A percentile compares a stretch with the other conserved stretches of the same genome.
Evolutionary conservation across 2,888 invertebrate species (phyloP).

Genomic region (Aleiodes testaceus): DNA sequence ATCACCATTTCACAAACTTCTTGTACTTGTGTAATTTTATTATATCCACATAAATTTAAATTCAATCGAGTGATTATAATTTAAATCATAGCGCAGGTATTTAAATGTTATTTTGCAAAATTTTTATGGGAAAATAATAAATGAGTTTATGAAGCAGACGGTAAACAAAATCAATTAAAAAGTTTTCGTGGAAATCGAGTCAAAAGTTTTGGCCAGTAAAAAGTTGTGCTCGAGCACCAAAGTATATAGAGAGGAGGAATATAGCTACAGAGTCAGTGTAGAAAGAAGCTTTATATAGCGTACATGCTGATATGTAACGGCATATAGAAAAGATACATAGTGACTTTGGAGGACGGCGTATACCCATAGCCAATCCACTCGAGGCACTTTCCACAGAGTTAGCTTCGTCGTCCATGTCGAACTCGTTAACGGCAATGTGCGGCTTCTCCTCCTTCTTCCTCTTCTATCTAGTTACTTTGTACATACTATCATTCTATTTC

Average conservation of each 20-base stretch:
- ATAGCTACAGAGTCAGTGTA: not conserved
- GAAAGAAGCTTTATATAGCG: conserved; percentile 22
- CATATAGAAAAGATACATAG: conserved; percentile 33
- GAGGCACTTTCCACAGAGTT: conserved; percentile 26
- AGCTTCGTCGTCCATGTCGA: conserved; percentile 60
- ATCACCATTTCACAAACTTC: not conserved
- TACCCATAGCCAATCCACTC: conserved; percentile 27
- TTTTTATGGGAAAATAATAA: not conserved
- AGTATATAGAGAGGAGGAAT: conserved; percentile 13
- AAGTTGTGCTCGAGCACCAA: conserved; percentile 12
- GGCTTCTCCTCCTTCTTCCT: conserved; percentile 10
- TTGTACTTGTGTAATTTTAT: conserved; percentile 10
- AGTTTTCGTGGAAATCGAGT: conserved; percentile 11
- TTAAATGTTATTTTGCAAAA: not conserved
- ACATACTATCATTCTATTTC: conserved; percentile 32
- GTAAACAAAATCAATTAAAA: conserved; percentile 34
- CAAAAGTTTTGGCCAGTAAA: conserved; percentile 5
- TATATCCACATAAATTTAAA: too few relatives aligned
- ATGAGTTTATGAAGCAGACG: conserved; percentile 31
- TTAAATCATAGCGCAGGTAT: too few relatives aligned
- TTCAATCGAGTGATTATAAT: too few relatives aligned
- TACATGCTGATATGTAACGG: conserved; percentile 24
- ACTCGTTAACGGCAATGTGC: conserved; percentile 63
- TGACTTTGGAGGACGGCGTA: conserved; percentile 16
- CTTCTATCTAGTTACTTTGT: conserved; percentile 27